Evolutionary conservation across 2,888 invertebrate species (phyloP).

Genomic region (Vandiemenella viatica): DNA sequence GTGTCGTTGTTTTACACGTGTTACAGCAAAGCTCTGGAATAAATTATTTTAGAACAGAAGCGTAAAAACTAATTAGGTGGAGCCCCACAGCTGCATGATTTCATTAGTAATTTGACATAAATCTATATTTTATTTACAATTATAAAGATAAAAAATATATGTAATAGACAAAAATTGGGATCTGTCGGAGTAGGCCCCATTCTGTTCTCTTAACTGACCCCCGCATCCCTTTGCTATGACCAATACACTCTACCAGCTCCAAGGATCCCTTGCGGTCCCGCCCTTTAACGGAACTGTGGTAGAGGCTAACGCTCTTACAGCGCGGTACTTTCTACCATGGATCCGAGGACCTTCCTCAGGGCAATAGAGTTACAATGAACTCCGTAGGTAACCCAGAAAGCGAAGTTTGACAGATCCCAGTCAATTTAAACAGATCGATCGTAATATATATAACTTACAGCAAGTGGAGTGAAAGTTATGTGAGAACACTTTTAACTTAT

Average conservation of each 20-base stretch:
- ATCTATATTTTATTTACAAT: too few relatives aligned
- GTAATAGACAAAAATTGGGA: background rate
- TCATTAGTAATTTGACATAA: too few relatives aligned
- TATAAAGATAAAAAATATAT: too few relatives aligned
- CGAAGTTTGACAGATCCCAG: background rate
- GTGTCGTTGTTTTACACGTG: too few relatives aligned
- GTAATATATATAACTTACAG: background rate
- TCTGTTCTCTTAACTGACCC: background rate
- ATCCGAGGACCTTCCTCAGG: background rate
- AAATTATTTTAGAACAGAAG: too few relatives aligned
- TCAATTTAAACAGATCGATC: background rate
- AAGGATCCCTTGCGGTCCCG: background rate
- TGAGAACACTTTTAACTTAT: too few relatives aligned
- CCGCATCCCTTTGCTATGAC: background rate
- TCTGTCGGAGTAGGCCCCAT: background rate
- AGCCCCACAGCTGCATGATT: too few relatives aligned
- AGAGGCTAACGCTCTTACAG: background rate
- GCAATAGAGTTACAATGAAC: background rate
- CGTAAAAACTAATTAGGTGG: too few relatives aligned
- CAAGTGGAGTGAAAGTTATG: background rate
- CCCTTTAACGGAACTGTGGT: background rate
- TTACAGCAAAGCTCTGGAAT: too few relatives aligned
- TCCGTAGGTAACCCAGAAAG: background rate
- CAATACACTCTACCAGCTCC: background rate
- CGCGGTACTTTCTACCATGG: background rate